A percentile compares a stretch with the other conserved stretches of the same genome.
These are phyloP conservation scores for Gnatocerus cornutus DNA, from an alignment of 2,888 invertebrate genomes.

Conservation along the genomic window DNA sequence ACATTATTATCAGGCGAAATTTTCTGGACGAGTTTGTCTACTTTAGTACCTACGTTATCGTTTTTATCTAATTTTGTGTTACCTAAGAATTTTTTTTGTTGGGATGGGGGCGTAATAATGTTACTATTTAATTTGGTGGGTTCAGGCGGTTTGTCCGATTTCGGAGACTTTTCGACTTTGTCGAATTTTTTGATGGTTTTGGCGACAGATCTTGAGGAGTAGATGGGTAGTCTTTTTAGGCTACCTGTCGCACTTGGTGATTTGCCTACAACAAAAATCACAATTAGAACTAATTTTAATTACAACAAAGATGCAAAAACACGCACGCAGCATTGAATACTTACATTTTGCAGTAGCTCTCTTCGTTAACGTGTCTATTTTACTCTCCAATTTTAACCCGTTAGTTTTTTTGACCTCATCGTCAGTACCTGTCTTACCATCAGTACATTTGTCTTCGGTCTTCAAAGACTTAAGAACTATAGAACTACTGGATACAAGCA, in stretches of 20 bases:
- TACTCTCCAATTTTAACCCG: slow-evolving; percentile 53
- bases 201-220: slow-evolving; percentile 65
- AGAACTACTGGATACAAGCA: slow-evolving; percentile 27
- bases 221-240: slow-evolving; percentile 64
- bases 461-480: slow-evolving; percentile 25
- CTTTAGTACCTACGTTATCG: slow-evolving; percentile 46
- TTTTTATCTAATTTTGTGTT: slow-evolving; percentile 23
- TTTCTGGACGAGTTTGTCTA: slow-evolving; percentile 56
- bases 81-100: slow-evolving; percentile 19
- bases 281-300: neutral
- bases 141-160: slow-evolving; percentile 7
- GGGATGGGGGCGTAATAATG: slow-evolving; percentile 1
- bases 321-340: slow-evolving; percentile 39
- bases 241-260: slow-evolving; percentile 64
- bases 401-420: slow-evolving; percentile 21
- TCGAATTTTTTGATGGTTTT: slow-evolving; percentile 68
- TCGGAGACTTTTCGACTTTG: slow-evolving; percentile 53
- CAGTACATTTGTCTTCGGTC: neutral
- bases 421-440: neutral
- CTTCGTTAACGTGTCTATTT: slow-evolving; percentile 58
- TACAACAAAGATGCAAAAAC: neutral
- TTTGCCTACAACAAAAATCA: slow-evolving; percentile 59
- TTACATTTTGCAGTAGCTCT: slow-evolving; percentile 57
- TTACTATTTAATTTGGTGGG: slow-evolving; percentile 10
- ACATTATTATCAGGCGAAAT: slow-evolving; percentile 38